These are phyloP conservation scores for Nyctalus aviator DNA, from an alignment of 2,797 vertebrate genomes.

Conservation along the genomic window DNA sequence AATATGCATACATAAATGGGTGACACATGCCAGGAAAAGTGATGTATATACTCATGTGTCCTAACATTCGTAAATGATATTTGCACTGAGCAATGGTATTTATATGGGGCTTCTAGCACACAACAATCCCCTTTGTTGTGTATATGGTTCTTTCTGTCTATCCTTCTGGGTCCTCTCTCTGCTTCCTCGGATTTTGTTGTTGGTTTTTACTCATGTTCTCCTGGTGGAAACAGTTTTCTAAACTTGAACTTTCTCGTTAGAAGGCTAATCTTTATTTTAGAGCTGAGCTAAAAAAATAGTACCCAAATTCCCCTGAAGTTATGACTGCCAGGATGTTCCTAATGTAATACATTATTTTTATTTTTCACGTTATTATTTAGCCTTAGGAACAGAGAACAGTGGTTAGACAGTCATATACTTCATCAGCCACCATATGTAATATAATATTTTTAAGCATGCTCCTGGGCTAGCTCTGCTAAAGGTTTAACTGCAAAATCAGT, in stretches of 20 bases:
- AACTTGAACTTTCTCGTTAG: not conserved
- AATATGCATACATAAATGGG: not conserved
- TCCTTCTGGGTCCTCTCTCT: not conserved
- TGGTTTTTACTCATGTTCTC: not conserved
- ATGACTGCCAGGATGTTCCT: not conserved
- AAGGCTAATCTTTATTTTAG: slow-evolving; percentile 19
- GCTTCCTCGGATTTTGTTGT: not conserved
- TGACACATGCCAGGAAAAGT: not conserved
- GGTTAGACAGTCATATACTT: not conserved
- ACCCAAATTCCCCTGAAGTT: not conserved
- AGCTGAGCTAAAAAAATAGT: slow-evolving; percentile 2
- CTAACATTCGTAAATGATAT: not conserved
- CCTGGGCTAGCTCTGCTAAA: not conserved
- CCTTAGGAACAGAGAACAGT: not conserved
- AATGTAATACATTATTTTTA: not conserved
- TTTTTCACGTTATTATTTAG: not conserved
- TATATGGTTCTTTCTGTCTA: accelerated
- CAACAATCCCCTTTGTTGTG: not conserved
- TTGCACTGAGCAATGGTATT: not conserved
- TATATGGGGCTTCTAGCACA: not conserved
- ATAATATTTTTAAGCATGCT: not conserved
- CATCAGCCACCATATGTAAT: not conserved
- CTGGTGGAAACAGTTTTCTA: not conserved
- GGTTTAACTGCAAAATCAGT: not conserved
- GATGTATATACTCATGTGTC: not conserved